Base-by-base conservation (phyloP, 2,797 vertebrate species). In the Steatocranus sp. region DNA sequence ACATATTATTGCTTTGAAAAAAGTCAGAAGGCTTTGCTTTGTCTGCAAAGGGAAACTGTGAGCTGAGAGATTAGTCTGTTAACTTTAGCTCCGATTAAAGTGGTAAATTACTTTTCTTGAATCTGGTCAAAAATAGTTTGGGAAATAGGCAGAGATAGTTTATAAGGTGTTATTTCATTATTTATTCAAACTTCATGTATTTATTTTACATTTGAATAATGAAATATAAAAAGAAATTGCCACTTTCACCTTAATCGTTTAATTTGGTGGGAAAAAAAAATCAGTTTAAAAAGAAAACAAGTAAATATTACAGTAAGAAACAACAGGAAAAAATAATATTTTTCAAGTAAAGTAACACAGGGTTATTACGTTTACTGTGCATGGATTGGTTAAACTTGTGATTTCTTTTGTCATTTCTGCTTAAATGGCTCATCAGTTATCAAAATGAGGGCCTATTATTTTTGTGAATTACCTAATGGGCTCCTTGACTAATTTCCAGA, bases 1-100 rank as follows among this genome's bases (percentile, higher is more conserved):
- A 85, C 30, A 80, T 63, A 76, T 30, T 58, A 50, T 75, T 30
- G 61, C 76, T 73, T 53, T 46, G 14, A 80, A 49, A 48, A 30
- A 4, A 30, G 38, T 27, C 20, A 17, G 12, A 43, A 15, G 5
- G 46, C 61, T 54, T 53, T 30, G 10, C n/a, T 80, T 81, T 36
- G 78, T 80, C 46, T 49, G 14, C 63, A 14, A 18, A 74, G 78
- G 78, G 25, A 48, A 82, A 50, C 48, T 30, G 66, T 38, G 54
- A 70, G 23, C n/a, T 68, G 12, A 3, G 17, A 34, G 56, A 32
- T 38, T 9, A 0, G 46, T 81, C 11, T 61, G 43, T 49, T 48
- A 50, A 75, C 61, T 56, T 79, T 15, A 66, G 30, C n/a, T 53
- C 30, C 1, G 11, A 75, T 79, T 27, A 23, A 63, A 34, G 30